Base-by-base conservation (phyloP, 1,140 invertebrate species). In the Rhynchophorus ferrugineus region DNA sequence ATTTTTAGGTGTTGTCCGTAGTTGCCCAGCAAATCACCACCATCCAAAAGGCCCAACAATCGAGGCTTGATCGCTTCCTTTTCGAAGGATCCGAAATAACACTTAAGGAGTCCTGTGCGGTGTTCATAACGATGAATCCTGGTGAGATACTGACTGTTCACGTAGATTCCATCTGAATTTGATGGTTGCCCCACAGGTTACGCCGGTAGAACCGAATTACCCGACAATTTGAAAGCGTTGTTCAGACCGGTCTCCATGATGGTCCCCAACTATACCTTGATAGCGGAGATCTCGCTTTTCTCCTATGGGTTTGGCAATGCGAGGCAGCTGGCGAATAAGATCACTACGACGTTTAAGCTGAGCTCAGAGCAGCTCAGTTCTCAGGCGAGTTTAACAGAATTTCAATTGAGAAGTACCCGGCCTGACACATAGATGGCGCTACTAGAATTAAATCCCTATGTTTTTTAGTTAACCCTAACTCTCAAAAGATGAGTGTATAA, bases 241-340 rank as follows among this genome's bases (percentile, higher is more conserved):
- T 86, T 87, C 64, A 73, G 83, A 6, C 82, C 84, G 0, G 83
- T 86, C 1, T 81, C 84, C 11, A 86, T 87, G 83, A 85, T 87
- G 83, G 81, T 85, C 1, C 83, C 84, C 0, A 77, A 86, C 67
- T 85, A 86, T 60, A 71, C 78, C 5, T 67, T 85, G 22, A 87
- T 87, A 59, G 80, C 81, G 1, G 83, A 86, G 68, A 85, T 86
- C 43, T 82, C 77, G 0, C 67, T 87, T 0, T 84, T 84, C 61
- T 85, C 83, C 0, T 84, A 77, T 55, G 84, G 84, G 11, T 87
- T 86, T 57, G 63, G 74, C 7, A 72, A 81, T 51, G 82, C 83
- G 0, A 74, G 76, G 39, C 71, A 73, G 1, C 65, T 86, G n/a
- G 78, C 83, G 0, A 74, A 77, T 1, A 85, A 86, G 69, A 84